phyloP scores from a whole-genome alignment of 1,140 invertebrate genomes.

The Protaetia brevitarsis region DNA sequence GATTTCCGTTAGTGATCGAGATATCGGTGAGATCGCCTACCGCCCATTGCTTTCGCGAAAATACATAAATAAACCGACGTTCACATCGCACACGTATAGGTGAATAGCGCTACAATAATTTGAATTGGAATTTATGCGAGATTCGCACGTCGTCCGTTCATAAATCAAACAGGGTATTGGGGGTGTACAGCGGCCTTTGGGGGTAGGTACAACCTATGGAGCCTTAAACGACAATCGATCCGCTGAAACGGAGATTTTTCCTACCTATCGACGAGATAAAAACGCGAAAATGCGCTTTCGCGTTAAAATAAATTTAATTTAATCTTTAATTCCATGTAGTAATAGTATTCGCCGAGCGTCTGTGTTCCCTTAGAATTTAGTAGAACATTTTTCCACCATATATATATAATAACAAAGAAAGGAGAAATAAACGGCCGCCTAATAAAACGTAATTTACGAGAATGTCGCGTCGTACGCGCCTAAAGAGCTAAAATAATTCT shows the following conservation, averaged over 20 bases:
- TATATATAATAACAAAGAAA: too few relatives aligned
- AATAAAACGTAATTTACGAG: slow-evolving; percentile 7
- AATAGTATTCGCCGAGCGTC: not conserved
- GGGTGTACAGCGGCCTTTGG: not conserved
- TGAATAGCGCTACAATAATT: not conserved
- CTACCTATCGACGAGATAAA: too few relatives aligned
- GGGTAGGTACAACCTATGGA: not conserved
- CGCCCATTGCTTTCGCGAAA: too few relatives aligned
- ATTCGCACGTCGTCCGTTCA: not conserved
- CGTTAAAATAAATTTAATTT: slow-evolving; percentile 5
- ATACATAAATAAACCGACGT: too few relatives aligned
- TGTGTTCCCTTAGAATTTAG: too few relatives aligned
- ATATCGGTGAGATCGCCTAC: too few relatives aligned
- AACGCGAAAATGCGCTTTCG: not conserved
- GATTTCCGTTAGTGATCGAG: too few relatives aligned
- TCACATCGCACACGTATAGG: too few relatives aligned
- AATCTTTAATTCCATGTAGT: too few relatives aligned
- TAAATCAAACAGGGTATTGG: too few relatives aligned
- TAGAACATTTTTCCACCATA: too few relatives aligned
- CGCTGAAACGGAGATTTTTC: not conserved
- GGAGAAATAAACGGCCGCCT: slow-evolving; percentile 6
- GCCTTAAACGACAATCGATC: not conserved
- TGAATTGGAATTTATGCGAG: not conserved
- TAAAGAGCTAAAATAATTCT: slow-evolving; percentile 9
- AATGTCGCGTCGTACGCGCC: not conserved